These are phyloP conservation scores for Ctenoplectra terminalis DNA, from an alignment of 1,140 invertebrate genomes.

Conservation along the genomic window DNA sequence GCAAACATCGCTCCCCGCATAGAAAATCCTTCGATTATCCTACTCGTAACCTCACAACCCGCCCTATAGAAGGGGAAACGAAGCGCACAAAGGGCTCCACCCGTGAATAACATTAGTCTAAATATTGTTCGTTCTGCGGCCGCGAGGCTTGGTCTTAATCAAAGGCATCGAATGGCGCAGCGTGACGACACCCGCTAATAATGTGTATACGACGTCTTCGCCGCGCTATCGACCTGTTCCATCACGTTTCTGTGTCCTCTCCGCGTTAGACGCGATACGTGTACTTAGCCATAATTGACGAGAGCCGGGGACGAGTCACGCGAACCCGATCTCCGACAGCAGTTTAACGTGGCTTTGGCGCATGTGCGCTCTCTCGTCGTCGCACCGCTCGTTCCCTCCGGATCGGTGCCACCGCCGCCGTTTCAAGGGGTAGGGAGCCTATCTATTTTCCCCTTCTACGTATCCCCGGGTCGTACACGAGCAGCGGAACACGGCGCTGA, in stretches of 20 bases:
- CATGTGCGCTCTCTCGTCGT: slow-evolving; percentile 37
- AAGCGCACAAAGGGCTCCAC: not conserved
- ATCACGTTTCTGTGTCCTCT: slow-evolving; percentile 71
- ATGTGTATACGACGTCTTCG: slow-evolving; percentile 46
- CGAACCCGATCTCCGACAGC: slow-evolving; percentile 54
- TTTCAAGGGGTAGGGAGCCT: slow-evolving; percentile 18
- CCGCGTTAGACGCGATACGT: slow-evolving; percentile 73
- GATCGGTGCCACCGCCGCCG: not conserved
- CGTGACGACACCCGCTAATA: slow-evolving; percentile 48
- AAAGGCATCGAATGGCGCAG: slow-evolving; percentile 9
- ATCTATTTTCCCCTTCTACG: slow-evolving; percentile 40
- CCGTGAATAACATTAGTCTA: slow-evolving; percentile 23
- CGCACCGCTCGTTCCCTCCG: not conserved
- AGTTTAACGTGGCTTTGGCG: slow-evolving; percentile 27
- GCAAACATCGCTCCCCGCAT: not conserved
- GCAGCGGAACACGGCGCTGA: slow-evolving; percentile 1
- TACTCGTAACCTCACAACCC: not conserved
- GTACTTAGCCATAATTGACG: slow-evolving; percentile 79
- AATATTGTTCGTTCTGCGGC: not conserved
- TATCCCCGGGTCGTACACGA: not conserved
- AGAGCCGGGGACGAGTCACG: slow-evolving; percentile 73
- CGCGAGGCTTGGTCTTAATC: slow-evolving; percentile 6
- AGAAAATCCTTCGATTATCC: too few species aligned
- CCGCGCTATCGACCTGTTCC: slow-evolving; percentile 60
- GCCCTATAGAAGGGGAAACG: not conserved